Conservation (phyloP, 1,140 invertebrate species). For the Drosophila navojoa region DNA sequence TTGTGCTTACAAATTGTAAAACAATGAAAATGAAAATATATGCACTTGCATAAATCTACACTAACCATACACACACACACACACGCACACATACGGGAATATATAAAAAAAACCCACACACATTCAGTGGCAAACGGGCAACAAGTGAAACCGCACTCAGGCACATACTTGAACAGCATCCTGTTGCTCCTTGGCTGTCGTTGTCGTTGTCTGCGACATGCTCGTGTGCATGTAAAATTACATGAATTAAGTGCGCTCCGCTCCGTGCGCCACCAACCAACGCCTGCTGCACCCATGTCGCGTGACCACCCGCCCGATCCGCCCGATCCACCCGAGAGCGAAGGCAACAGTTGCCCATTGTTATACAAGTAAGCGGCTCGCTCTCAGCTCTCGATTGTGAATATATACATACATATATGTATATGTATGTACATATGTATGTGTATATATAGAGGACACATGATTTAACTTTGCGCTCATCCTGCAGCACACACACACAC, state of each 20-base stretch:
- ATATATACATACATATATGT: not conserved
- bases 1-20: constrained; percentile 81
- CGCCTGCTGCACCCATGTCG: not conserved
- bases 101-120: constrained; percentile 20
- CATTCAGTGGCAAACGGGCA: constrained; percentile 54
- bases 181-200: constrained; percentile 57
- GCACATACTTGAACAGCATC: constrained; percentile 59
- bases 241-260: constrained; percentile 76
- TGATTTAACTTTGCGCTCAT: constrained; percentile 74
- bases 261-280: not conserved
- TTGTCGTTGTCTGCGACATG: constrained; percentile 49
- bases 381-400: constrained; percentile 44
- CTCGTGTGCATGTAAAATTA: constrained; percentile 74
- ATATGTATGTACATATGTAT: not conserved
- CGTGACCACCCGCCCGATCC: not conserved
- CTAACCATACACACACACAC: constrained; percentile 36
- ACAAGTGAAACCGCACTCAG: constrained; percentile 76
- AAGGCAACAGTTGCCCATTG: constrained; percentile 57
- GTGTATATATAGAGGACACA: constrained; percentile 51
- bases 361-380: constrained; percentile 37
- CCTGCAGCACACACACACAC: constrained; percentile 37
- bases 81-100: constrained; percentile 19
- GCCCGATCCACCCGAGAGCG: not conserved
- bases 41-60: constrained; percentile 50
- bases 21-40: constrained; percentile 78